Evolutionary conservation across 2,113 vertebrate species (phyloP), one percentile per base, ranked within the genome.

Genomic region (Seriola quinqueradiata): DNA sequence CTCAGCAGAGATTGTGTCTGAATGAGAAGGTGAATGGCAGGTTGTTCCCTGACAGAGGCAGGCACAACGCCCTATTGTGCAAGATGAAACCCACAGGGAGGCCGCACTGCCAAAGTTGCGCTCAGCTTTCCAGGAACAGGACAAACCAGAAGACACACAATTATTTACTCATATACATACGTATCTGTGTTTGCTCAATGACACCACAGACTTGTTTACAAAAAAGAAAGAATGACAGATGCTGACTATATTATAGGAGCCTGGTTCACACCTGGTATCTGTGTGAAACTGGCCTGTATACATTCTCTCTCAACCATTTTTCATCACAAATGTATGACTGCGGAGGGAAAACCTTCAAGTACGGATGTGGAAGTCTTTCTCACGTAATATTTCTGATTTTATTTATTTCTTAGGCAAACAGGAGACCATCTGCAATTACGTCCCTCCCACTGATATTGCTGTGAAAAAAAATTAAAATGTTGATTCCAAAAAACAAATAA

Each of bases 21-120:
- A 73, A 81, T 77, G 75, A 89, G 72, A 60, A 85, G 77, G 74
- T 79, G 83, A 86, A 84, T 72, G 76, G 75, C 79, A 88, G 90
- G 83, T 89, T 76, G 70, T 67, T 88, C 78, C 54, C 76, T 86
- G 82, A 85, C 70, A 70, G 77, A 44, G 57, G 58, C 13, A 60
- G 80, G 70, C 71, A 86, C 73, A 87, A 63, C 46, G 16, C 32
- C 59, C 85, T 42, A 76, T 89, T 86, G 90, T 91, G 83, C 82
- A 78, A 87, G n/a, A 64, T 71, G 59, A 80, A 83, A 77, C 71
- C 84, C 55, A 64, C 19, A 58, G 74, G 77, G 85, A 82, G 55
- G 70, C 77, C 66, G 32, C 28, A 52, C 42, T 71, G 81, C 69
- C 79, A 83, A 81, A 76, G 79, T 25, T 64, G 28, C 3, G 36